Evolutionary conservation across 2,113 vertebrate genomes (phyloP).

Genomic region (Montifringilla adamsi): DNA sequence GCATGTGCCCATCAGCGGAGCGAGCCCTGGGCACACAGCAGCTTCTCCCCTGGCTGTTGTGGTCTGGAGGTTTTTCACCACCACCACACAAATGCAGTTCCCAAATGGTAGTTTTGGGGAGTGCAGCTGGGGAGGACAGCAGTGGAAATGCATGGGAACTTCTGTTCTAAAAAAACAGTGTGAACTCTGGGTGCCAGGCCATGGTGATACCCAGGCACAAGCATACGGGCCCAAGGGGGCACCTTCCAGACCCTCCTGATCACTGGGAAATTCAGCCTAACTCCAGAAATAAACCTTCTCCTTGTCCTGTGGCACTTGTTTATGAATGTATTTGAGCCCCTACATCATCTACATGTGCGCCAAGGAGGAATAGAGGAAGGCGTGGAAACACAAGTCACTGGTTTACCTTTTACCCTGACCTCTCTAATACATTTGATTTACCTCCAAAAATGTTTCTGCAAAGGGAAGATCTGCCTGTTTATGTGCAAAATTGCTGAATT

Average conservation of each 20-base stretch:
- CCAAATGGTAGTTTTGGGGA: not conserved
- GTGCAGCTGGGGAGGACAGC: not conserved
- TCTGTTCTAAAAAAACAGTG: accelerated
- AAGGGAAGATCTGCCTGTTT: not conserved
- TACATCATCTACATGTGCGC: accelerated
- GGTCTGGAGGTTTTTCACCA: not conserved
- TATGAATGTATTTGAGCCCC: not conserved
- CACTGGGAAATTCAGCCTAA: not conserved
- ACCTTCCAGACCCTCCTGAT: too few relatives aligned
- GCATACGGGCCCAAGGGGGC: accelerated
- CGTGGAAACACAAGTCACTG: not conserved
- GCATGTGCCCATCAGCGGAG: not conserved
- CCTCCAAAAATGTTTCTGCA: not conserved
- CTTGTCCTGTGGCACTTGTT: not conserved
- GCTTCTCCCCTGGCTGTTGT: not conserved
- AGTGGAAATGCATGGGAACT: not conserved
- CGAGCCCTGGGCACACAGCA: accelerated
- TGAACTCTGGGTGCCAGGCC: not conserved
- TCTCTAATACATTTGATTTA: not conserved
- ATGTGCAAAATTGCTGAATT: not conserved
- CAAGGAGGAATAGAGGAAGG: not conserved
- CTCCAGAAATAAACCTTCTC: not conserved
- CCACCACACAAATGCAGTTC: not conserved
- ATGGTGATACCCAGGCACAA: accelerated
- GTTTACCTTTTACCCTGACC: not conserved